A percentile compares a stretch with the other conserved stretches of the same genome.
phyloP scores from a whole-genome alignment of 2,113 vertebrate species.

The Halichoeres trimaculatus region DNA sequence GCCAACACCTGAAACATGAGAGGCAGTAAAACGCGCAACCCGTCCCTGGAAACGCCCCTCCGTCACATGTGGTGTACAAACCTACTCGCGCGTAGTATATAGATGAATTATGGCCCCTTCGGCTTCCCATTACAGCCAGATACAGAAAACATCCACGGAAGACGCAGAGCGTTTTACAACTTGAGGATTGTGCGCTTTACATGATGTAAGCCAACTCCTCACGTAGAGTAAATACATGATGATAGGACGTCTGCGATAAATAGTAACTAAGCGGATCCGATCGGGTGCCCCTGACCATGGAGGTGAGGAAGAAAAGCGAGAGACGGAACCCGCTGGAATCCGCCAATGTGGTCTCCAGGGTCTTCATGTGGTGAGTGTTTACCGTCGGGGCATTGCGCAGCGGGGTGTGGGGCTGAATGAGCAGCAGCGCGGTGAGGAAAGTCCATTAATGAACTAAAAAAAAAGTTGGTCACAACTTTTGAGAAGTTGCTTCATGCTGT shows the following conservation, averaged over 20 bases:
- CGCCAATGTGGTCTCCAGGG: constrained; percentile 2
- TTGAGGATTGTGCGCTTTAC: neutral
- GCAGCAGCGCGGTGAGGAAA: neutral
- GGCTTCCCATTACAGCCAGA: neutral
- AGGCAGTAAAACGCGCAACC: too few relatives aligned
- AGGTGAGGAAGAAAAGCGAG: neutral
- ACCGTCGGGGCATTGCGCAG: too few relatives aligned
- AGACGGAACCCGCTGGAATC: neutral
- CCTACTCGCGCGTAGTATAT: neutral
- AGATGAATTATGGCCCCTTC: neutral
- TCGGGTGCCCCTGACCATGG: neutral
- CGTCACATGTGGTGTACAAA: too few relatives aligned
- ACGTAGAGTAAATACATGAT: too few relatives aligned
- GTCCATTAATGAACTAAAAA: too few relatives aligned
- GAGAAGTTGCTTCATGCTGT: too few relatives aligned
- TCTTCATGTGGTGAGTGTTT: constrained; percentile 47
- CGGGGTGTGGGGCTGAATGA: neutral
- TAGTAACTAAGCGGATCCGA: neutral
- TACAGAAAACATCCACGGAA: too few relatives aligned
- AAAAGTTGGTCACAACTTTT: too few relatives aligned
- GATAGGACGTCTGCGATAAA: neutral
- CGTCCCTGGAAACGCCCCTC: too few relatives aligned
- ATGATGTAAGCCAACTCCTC: neutral
- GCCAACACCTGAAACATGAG: too few relatives aligned
- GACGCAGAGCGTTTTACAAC: too few relatives aligned